A percentile compares a stretch with the other conserved stretches of the same genome.
Conservation (phyloP, 2,797 vertebrate genomes). For the Uromys caudimaculatus region DNA sequence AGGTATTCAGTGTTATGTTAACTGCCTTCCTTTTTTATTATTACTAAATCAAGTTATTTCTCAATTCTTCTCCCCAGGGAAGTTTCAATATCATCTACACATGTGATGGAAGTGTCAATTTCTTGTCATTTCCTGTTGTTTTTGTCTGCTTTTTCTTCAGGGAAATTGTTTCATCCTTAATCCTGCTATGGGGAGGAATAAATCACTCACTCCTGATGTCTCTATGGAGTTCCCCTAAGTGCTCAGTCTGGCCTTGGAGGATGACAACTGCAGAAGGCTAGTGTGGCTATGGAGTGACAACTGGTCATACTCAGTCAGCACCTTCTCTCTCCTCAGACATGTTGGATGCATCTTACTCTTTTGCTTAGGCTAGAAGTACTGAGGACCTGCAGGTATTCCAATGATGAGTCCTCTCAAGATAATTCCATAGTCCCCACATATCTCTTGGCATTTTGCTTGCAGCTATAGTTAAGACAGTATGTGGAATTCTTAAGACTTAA, state of each 20-base stretch:
- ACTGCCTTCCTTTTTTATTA: background rate
- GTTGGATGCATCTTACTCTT: background rate
- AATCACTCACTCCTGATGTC: background rate
- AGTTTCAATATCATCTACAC: background rate
- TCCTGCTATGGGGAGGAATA: background rate
- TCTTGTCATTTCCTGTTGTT: background rate
- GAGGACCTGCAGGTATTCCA: background rate
- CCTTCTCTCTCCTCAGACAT: background rate
- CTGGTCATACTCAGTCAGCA: background rate
- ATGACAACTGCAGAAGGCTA: background rate
- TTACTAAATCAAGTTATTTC: constrained; percentile 33
- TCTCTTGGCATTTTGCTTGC: background rate
- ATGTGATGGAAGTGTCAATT: background rate
- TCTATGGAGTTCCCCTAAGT: background rate
- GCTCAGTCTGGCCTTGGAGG: background rate
- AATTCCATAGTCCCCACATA: background rate
- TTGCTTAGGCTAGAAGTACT: background rate
- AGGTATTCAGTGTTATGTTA: constrained; percentile 27
- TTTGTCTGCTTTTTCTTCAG: background rate
- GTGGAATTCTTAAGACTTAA: background rate
- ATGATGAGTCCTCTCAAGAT: background rate
- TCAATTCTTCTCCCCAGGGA: background rate
- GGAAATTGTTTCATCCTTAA: background rate
- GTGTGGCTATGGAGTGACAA: background rate
- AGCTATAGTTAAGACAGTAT: background rate